These are phyloP conservation scores for Venustaconcha ellipsiformis DNA, from an alignment of 1,140 invertebrate genomes.

Conservation along the genomic window DNA sequence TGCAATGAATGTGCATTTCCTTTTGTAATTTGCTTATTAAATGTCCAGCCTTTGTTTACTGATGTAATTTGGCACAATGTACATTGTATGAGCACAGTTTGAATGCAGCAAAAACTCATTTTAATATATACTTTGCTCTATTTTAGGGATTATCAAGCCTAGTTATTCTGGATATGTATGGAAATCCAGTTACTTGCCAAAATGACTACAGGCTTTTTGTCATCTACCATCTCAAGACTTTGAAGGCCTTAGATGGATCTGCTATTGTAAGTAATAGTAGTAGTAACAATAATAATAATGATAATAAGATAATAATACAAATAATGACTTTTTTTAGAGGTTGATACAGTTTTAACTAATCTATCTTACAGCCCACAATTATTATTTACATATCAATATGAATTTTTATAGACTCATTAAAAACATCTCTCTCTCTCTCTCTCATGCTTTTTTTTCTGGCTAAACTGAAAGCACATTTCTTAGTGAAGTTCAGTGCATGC, in stretches of 20 bases:
- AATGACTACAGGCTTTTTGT: constrained; percentile 67
- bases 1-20: too few species aligned
- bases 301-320: too few species aligned
- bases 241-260: constrained; percentile 67
- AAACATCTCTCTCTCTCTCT: background rate
- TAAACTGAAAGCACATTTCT: too few species aligned
- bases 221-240: constrained; percentile 66
- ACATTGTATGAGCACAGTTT: background rate
- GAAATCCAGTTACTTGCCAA: constrained; percentile 64
- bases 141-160: constrained; percentile 56
- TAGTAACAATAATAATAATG: too few species aligned
- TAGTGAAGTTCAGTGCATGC: too few species aligned
- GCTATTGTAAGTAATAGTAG: constrained; percentile 59
- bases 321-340: too few species aligned
- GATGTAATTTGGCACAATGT: background rate
- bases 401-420: background rate
- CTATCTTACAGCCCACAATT: background rate
- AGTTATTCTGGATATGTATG: constrained; percentile 66
- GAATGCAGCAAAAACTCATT: background rate
- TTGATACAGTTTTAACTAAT: too few species aligned
- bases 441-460: too few species aligned
- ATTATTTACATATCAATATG: background rate
- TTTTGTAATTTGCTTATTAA: too few species aligned
- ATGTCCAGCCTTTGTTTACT: background rate
- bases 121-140: constrained; percentile 1